Percentiles rank a stretch among this genome's conserved stretches.
Evolutionary conservation across 2,888 invertebrate genomes (phyloP).

Genomic region (Drosophila setosimentum): DNA sequence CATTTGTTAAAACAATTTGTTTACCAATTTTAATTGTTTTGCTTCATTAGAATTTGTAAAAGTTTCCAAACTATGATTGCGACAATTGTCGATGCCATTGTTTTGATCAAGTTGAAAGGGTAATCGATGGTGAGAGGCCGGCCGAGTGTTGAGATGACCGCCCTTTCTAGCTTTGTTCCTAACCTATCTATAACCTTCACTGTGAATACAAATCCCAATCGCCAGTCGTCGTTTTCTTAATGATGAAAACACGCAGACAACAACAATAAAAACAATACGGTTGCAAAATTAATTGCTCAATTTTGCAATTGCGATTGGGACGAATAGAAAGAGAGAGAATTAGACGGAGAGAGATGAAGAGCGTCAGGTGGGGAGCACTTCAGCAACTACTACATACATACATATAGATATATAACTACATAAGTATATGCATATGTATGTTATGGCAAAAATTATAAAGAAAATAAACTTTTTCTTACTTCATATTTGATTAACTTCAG

Average conservation of each 20-base stretch:
- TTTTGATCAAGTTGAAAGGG: constrained; percentile 9
- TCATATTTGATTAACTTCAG: background rate
- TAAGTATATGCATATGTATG: background rate
- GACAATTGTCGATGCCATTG: constrained; percentile 10
- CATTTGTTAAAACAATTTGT: background rate
- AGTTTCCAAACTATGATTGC: background rate
- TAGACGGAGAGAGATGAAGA: no score
- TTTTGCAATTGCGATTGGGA: constrained; percentile 30
- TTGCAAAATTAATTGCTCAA: constrained; percentile 48
- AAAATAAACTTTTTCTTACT: background rate
- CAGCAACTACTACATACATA: background rate
- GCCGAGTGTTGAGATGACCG: constrained; percentile 16
- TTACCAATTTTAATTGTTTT: background rate
- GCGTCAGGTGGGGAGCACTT: constrained; percentile 3
- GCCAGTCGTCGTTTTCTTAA: constrained; percentile 10
- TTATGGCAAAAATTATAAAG: background rate
- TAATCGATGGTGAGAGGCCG: constrained; percentile 10
- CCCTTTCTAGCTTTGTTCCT: constrained; percentile 5
- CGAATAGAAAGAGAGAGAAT: background rate
- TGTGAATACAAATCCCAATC: constrained; percentile 13
- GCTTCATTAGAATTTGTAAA: background rate
- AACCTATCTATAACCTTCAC: constrained; percentile 3
- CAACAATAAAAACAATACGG: constrained; percentile 14
- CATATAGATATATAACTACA: background rate
- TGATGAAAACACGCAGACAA: constrained; percentile 38